Percentiles rank a stretch among this genome's conserved stretches.
Evolutionary conservation across 2,113 vertebrate genomes (phyloP).

Genomic region (Sylvia atricapilla): DNA sequence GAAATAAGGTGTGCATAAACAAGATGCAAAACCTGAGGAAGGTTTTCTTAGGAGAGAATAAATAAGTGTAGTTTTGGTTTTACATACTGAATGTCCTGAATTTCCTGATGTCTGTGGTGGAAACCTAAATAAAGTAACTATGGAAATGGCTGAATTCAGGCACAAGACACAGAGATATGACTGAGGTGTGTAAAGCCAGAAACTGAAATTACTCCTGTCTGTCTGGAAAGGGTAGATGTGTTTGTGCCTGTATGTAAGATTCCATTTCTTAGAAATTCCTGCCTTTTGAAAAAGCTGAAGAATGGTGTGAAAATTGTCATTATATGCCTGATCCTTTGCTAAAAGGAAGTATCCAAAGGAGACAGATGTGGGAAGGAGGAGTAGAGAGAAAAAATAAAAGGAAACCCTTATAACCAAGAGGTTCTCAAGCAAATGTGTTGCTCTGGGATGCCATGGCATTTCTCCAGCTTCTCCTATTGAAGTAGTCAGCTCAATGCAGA

Average conservation of each 20-base stretch:
- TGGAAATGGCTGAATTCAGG: background rate
- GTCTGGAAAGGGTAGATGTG: background rate
- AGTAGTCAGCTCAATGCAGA: constrained; percentile 39
- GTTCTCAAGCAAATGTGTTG: constrained; percentile 25
- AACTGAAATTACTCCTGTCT: background rate
- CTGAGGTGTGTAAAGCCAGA: background rate
- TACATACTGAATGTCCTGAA: background rate
- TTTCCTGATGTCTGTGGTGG: background rate
- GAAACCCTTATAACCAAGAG: background rate
- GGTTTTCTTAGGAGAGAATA: background rate
- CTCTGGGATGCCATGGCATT: constrained; percentile 44
- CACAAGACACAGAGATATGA: background rate
- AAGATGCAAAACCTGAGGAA: background rate
- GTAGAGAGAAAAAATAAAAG: background rate
- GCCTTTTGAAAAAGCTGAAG: constrained; percentile 5
- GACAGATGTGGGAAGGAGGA: background rate
- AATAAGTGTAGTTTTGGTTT: background rate
- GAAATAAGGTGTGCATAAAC: background rate
- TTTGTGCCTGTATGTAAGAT: background rate
- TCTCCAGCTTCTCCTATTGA: constrained; percentile 60
- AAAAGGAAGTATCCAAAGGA: background rate
- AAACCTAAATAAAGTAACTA: background rate
- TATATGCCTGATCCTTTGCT: background rate
- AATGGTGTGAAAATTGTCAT: constrained; percentile 1
- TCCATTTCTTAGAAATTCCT: background rate